These are phyloP conservation scores for Capromys pilorides DNA, from an alignment of 2,797 vertebrate genomes.

Conservation along the genomic window DNA sequence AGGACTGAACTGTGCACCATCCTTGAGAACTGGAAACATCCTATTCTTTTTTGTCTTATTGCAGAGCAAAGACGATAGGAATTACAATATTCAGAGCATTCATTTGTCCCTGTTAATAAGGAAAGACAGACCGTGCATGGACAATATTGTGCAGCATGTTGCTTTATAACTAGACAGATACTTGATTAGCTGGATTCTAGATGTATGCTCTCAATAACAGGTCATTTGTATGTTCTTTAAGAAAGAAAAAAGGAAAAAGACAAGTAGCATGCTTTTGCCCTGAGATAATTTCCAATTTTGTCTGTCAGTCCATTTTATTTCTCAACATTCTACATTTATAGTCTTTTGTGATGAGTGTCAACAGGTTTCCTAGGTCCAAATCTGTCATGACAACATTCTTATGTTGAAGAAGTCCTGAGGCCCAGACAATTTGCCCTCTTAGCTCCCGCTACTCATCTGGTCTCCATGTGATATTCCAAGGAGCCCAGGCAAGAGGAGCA, in stretches of 20 bases:
- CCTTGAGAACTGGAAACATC: background rate
- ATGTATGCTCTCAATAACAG: background rate
- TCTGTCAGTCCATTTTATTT: background rate
- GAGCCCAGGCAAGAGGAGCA: background rate
- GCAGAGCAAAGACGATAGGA: background rate
- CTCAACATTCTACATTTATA: background rate
- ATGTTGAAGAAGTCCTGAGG: background rate
- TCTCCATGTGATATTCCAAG: rapidly evolving
- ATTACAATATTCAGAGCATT: background rate
- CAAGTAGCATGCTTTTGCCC: background rate
- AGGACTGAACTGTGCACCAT: background rate
- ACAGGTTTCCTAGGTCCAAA: background rate
- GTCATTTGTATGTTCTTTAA: background rate
- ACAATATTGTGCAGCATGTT: background rate
- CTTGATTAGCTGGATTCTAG: background rate
- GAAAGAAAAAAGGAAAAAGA: background rate
- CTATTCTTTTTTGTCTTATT: background rate
- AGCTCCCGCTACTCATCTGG: too few relatives aligned
- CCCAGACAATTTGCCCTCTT: background rate
- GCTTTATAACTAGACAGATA: background rate
- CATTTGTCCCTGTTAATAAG: background rate
- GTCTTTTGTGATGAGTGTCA: background rate
- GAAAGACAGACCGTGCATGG: background rate
- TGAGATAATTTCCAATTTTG: background rate
- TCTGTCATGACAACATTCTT: background rate